Evolutionary conservation across 2,113 vertebrate genomes (phyloP), one percentile per base, ranked within the genome.

Genomic region (Nycticebus coucang): DNA sequence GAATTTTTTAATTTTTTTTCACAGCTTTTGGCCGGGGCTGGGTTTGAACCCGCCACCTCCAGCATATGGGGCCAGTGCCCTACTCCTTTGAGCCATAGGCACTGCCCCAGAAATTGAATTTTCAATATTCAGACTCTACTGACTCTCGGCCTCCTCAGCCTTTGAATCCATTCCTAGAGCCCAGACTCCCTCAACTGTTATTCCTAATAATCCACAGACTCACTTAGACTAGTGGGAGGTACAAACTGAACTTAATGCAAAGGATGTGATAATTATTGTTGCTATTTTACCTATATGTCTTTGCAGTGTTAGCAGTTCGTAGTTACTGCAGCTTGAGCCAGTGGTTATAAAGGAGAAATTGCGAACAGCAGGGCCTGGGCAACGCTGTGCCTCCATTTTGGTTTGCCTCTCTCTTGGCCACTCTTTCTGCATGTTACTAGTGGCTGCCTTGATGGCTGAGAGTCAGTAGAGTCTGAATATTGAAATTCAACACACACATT

Each of bases 301-400:
- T 2, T 1, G 26, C 1, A 66, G 6, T 7, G 35, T 5, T 12
- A 41, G 21, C 7, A n/a, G 66, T 35, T 53, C 62, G 33, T 7
- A 45, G 24, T 35, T 33, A 59, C 5, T 35, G 28, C 13, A 78
- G 17, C 22, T 7, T 50, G 26, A 83, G 18, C 24, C 30, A 22
- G 0, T n/a, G 45, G 9, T 24, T 21, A 1, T 13, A 57, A 83
- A 22, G 30, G 7, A 50, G 18, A 19, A 68, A 53, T 13, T 15
- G 64, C 4, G 17, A 57, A 19, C 0, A 3, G 7, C 0, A 3
- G 1, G 10, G 1, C 4, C 26, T 2, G 7, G 3, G 24, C 14
- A 41, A 64, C 11, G 28, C 4, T 24, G 17, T 17, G 15, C 22
- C 33, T 71, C 15, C 4, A 9, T 12, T 57, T 7, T 59, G 9